Base-by-base conservation (phyloP, 2,797 vertebrate species). In the Syngnathus acus region DNA sequence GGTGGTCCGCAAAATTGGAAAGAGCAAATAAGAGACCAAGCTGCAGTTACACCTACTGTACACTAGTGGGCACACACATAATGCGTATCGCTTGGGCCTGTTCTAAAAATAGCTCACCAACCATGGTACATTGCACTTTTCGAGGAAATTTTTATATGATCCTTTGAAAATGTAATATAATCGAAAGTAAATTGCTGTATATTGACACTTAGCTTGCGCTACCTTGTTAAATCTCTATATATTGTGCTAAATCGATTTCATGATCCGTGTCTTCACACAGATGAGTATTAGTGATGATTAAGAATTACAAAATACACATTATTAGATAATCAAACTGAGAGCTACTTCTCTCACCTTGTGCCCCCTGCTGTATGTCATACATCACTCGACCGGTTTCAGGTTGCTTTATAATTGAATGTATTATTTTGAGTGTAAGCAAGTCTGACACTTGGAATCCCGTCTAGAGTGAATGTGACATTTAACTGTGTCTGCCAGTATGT, bases 301-400 rank as follows among this genome's bases (percentile, higher is more conserved):
- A 4, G 32, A 32, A 32, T 32, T 3, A 32, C 32, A 32, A 32
- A 32, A 32, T 32, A 32, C 47, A 47, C 45, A 8, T 16, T 48
- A 48, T 5, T 5, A 48, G 6, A 6, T 48, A 48, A 16, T 16
- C 47, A 17, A 48, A 48, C 16, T 19, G 16, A 48, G 16, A 48
- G 16, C 14, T 17, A 47, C 16, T 17, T 48, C 47, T 48, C 16
- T 17, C 47, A 48, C 7, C 17, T 48, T 37, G 7, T 45, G 21
- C 69, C 62, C 54, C 54, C 64, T 65, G 43, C 21, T 2, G 4
- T 10, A 42, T n/a, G 23, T 61, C 17, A n/a, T 21, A 43, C 37
- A 39, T 19, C 23, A 42, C 38, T 51, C 16, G 62, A 75, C 67
- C 17, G 50, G 71, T 77, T 81, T 72, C 17, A 6, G 10, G 47